Conservation (phyloP, 2,113 vertebrate genomes). For the Indicator indicator region DNA sequence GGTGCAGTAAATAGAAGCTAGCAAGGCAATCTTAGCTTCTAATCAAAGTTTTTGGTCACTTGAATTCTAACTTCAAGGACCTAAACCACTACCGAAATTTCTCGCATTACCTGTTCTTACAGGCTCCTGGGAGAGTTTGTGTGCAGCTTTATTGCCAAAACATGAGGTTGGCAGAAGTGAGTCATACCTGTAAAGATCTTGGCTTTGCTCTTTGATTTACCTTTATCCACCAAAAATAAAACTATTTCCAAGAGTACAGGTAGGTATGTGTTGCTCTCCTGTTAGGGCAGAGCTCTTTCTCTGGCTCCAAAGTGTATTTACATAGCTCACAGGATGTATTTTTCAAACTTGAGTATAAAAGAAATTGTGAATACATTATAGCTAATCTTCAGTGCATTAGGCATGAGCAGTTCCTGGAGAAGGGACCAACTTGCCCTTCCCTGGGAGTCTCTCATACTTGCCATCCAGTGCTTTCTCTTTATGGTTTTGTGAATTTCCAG, state of each 20-base stretch:
- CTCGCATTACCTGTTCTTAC: conserved; percentile 39
- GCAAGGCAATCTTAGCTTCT: neutral
- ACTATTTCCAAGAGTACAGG: conserved; percentile 47
- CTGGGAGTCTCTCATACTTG: neutral
- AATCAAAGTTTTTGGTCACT: neutral
- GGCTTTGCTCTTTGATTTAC: conserved; percentile 38
- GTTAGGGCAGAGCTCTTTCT: conserved; percentile 54
- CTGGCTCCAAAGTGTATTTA: conserved; percentile 21
- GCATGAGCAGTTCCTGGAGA: conserved; percentile 19
- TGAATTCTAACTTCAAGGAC: neutral
- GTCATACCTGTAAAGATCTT: conserved; percentile 45
- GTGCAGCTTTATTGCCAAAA: conserved; percentile 41
- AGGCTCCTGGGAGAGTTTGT: conserved; percentile 8
- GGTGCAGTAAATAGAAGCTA: neutral
- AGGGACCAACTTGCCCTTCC: neutral
- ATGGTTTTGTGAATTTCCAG: neutral
- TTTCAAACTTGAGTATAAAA: neutral
- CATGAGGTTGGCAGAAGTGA: conserved; percentile 46
- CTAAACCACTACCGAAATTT: neutral
- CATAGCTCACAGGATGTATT: conserved; percentile 18
- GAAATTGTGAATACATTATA: neutral
- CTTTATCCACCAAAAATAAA: conserved; percentile 52
- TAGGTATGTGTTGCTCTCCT: conserved; percentile 44
- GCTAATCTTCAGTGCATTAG: conserved; percentile 16
- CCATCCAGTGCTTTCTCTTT: conserved; percentile 19